phyloP scores from a whole-genome alignment of 2,113 vertebrate genomes.

The Gambusia affinis region DNA sequence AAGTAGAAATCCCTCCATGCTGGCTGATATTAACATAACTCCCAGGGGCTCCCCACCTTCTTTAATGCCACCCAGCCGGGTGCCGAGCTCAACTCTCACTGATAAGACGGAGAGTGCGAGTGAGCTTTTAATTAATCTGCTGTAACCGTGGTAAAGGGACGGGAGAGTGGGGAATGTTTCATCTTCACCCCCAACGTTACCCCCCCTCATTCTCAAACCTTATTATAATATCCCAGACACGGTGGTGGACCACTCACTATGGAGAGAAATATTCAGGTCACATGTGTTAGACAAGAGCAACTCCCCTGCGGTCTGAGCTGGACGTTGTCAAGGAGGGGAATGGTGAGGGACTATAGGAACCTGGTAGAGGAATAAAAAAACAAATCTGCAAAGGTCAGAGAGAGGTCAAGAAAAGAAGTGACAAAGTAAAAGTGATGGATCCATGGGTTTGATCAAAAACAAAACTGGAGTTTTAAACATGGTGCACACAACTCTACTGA shows the following conservation, averaged over 20 bases:
- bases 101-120: slow-evolving; percentile 56
- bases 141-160: slow-evolving; percentile 38
- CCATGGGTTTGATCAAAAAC: too few relatives aligned
- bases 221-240: slow-evolving; percentile 52
- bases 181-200: slow-evolving; percentile 12
- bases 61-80: slow-evolving; percentile 29
- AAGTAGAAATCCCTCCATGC: slow-evolving; percentile 19
- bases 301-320: slow-evolving; percentile 31
- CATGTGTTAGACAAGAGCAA: slow-evolving; percentile 32
- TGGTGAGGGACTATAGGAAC: not conserved
- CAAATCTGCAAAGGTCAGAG: too few relatives aligned
- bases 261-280: slow-evolving; percentile 32
- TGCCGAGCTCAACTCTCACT: slow-evolving; percentile 55
- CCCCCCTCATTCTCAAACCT: slow-evolving; percentile 20
- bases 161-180: slow-evolving; percentile 27
- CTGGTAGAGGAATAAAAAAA: not conserved
- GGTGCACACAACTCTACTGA: too few relatives aligned
- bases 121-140: slow-evolving; percentile 77
- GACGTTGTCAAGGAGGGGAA: not conserved
- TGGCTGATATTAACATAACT: slow-evolving; percentile 67
- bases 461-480: too few relatives aligned
- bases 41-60: slow-evolving; percentile 30
- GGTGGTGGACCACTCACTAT: slow-evolving; percentile 10
- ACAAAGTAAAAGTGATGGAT: too few relatives aligned
- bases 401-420: too few relatives aligned